Conservation (phyloP, 2,113 vertebrate species). For the Etheostoma cragini region DNA sequence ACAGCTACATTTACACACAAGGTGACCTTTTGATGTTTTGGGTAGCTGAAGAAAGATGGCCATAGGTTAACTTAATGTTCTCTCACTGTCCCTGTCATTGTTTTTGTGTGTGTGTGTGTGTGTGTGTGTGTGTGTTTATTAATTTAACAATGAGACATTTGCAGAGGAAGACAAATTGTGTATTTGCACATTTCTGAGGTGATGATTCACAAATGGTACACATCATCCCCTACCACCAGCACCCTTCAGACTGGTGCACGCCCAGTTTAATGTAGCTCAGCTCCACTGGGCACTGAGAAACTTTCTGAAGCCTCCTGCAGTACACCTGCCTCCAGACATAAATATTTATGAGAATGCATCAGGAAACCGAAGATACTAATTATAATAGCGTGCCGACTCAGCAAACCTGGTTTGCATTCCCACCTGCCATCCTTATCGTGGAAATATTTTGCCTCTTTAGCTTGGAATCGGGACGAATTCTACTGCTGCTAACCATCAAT, state of each 20-base stretch:
- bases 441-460: constrained; percentile 42
- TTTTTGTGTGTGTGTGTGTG: background rate
- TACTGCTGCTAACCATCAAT: constrained; percentile 50
- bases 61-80: background rate
- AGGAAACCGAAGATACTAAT: constrained; percentile 64
- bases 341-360: constrained; percentile 72
- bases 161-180: background rate
- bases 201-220: background rate
- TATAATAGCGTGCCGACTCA: constrained; percentile 66
- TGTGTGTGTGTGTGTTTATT: background rate
- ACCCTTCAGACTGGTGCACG: constrained; percentile 35
- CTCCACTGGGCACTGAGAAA: constrained; percentile 45
- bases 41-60: background rate
- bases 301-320: constrained; percentile 53
- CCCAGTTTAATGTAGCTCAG: constrained; percentile 34
- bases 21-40: constrained; percentile 6
- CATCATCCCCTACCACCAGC: constrained; percentile 2
- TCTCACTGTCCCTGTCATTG: background rate
- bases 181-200: background rate
- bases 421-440: constrained; percentile 55
- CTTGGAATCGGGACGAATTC: constrained; percentile 48
- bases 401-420: constrained; percentile 59
- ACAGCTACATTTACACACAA: background rate
- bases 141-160: background rate
- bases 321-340: constrained; percentile 58